Evolutionary conservation across 2,113 vertebrate genomes (phyloP).

Genomic region (Caloenas nicobarica): DNA sequence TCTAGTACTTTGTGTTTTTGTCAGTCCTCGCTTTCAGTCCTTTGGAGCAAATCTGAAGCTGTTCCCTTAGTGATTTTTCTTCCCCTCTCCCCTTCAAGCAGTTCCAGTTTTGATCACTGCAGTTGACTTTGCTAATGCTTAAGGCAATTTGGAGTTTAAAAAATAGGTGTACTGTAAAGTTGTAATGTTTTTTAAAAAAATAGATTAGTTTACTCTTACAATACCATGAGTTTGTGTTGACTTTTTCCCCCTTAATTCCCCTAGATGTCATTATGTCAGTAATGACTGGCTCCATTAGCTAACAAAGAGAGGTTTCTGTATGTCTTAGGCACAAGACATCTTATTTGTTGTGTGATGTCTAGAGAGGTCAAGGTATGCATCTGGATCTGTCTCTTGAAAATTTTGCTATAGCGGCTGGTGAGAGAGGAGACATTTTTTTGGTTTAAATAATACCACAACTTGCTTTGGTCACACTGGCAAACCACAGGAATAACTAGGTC

Average conservation of each 20-base stretch:
- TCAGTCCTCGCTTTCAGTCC: not conserved
- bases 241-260: fast-evolving
- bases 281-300: not conserved
- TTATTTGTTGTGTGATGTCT: not conserved
- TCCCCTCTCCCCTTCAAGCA: not conserved
- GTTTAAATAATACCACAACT: not conserved
- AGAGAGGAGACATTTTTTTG: not conserved
- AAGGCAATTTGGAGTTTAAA: not conserved
- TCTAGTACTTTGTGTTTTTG: not conserved
- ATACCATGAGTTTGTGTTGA: not conserved
- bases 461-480: not conserved
- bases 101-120: not conserved
- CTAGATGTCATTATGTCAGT: not conserved
- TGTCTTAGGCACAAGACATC: not conserved
- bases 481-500: not conserved
- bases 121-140: not conserved
- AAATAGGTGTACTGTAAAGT: not conserved
- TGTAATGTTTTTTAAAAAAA: not conserved
- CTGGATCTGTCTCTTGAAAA: not conserved
- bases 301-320: not conserved
- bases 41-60: not conserved
- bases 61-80: not conserved
- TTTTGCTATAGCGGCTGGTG: not conserved
- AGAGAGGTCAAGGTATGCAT: not conserved
- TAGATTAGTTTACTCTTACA: not conserved